These are phyloP conservation scores for Andrena trimmerana DNA, from an alignment of 2,888 invertebrate genomes.

Conservation along the genomic window DNA sequence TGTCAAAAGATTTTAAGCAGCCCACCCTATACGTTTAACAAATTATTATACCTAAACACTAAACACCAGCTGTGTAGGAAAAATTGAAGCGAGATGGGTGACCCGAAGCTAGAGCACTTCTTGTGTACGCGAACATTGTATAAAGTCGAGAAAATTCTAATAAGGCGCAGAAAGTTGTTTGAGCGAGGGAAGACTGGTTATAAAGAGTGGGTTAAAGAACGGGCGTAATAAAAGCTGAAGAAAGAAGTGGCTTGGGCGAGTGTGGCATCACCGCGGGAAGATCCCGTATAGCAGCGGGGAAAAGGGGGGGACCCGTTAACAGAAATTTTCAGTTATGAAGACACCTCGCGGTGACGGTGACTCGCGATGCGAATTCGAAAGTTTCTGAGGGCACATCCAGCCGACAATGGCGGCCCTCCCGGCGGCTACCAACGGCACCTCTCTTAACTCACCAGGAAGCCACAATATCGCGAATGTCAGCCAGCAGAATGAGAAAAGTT, in stretches of 20 bases:
- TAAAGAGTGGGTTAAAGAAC: neutral
- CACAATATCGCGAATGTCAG: conserved; percentile 10
- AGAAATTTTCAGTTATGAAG: conserved; percentile 17
- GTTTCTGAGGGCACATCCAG: conserved; percentile 19
- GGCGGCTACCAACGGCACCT: neutral
- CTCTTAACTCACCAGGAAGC: conserved; percentile 19
- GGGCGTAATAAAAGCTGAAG: neutral
- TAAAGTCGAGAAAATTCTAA: neutral
- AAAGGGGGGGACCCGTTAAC: neutral
- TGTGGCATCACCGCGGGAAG: neutral
- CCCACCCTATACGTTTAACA: no score
- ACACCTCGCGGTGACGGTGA: neutral
- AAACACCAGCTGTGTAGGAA: no score
- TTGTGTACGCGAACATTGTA: neutral
- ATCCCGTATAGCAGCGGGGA: neutral
- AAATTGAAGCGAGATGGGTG: neutral
- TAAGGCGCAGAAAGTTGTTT: neutral
- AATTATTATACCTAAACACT: no score
- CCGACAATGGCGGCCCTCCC: neutral
- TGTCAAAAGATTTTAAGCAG: no score
- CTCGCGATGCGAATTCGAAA: conserved; percentile 21
- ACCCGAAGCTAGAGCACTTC: neutral
- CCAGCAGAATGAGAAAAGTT: conserved; percentile 61
- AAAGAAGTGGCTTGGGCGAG: neutral
- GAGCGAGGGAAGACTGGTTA: neutral